Evolutionary conservation across 2,797 vertebrate species (phyloP).

Genomic region (Phalloptychus januarius): DNA sequence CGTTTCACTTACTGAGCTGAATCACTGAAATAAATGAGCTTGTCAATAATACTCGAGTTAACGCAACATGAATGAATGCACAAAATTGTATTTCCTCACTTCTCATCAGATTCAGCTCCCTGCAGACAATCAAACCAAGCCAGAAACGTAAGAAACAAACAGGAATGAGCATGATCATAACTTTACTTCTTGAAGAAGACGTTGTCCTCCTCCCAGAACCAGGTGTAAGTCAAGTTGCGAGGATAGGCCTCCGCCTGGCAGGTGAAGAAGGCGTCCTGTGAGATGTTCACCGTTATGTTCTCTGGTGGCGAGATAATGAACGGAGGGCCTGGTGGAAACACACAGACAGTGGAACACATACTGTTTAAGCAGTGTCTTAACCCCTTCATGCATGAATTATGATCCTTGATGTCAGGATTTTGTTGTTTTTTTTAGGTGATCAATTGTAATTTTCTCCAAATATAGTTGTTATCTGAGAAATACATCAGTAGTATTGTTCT

Average conservation of each 20-base stretch:
- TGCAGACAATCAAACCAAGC: not conserved
- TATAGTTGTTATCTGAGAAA: too few species aligned
- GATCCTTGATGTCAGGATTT: too few species aligned
- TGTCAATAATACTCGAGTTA: not conserved
- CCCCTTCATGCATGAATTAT: too few species aligned
- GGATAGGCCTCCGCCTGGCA: slow-evolving; percentile 99
- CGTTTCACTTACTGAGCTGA: not conserved
- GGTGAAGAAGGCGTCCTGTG: slow-evolving; percentile 98
- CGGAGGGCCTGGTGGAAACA: slow-evolving; percentile 86
- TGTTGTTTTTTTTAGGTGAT: too few species aligned
- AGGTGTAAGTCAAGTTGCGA: slow-evolving; percentile 97
- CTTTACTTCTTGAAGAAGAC: slow-evolving; percentile 99
- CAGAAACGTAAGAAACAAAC: slow-evolving; percentile 33
- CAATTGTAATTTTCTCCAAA: too few species aligned
- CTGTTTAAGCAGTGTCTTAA: not conserved
- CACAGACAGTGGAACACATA: not conserved
- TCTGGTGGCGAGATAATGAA: slow-evolving; percentile 96
- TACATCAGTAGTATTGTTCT: too few species aligned
- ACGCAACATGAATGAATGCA: not conserved
- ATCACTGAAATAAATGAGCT: not conserved
- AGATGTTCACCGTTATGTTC: slow-evolving; percentile 99
- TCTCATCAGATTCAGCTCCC: not conserved
- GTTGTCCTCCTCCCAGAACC: slow-evolving; percentile 98
- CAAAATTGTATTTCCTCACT: not conserved
- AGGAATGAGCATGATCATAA: slow-evolving; percentile 78